Evolutionary conservation across 2,797 vertebrate species (phyloP).

Genomic region (Cryptoblepharus egeriae): DNA sequence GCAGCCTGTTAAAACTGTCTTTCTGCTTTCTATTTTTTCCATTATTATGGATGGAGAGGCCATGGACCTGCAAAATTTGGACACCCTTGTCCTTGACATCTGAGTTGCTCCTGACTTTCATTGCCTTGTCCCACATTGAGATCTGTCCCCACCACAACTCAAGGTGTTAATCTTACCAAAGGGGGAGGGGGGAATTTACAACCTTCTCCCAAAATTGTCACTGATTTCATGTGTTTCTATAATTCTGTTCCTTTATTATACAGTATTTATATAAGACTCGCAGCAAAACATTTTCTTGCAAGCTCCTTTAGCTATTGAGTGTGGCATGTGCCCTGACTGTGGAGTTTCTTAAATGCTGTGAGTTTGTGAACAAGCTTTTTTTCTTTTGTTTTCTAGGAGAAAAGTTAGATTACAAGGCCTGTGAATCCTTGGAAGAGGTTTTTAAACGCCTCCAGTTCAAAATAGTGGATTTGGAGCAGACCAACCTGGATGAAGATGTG

Average conservation of each 20-base stretch:
- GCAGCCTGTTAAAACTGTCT: background rate
- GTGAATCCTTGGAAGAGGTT: constrained; percentile 93
- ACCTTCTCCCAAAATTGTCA: too few species aligned
- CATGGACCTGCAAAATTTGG: background rate
- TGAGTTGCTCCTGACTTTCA: background rate
- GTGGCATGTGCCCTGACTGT: background rate
- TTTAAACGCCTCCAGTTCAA: constrained; percentile 95
- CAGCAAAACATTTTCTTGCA: too few species aligned
- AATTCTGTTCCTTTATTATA: too few species aligned
- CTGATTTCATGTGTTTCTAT: too few species aligned
- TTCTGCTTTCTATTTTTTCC: too few species aligned
- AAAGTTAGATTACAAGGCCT: constrained; percentile 91
- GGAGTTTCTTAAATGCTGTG: background rate
- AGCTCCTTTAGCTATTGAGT: too few species aligned
- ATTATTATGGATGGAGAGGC: background rate
- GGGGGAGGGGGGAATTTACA: too few species aligned
- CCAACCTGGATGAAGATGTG: constrained; percentile 94
- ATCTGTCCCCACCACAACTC: too few species aligned
- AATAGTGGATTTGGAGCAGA: constrained; percentile 91
- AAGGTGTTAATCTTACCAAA: too few species aligned
- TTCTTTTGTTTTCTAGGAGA: constrained; percentile 79
- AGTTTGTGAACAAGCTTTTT: background rate
- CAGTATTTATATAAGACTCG: too few species aligned
- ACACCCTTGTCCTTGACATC: background rate
- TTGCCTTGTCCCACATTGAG: too few species aligned